Conservation (phyloP, 2,888 invertebrate species). For the Odontocerum albicorne region DNA sequence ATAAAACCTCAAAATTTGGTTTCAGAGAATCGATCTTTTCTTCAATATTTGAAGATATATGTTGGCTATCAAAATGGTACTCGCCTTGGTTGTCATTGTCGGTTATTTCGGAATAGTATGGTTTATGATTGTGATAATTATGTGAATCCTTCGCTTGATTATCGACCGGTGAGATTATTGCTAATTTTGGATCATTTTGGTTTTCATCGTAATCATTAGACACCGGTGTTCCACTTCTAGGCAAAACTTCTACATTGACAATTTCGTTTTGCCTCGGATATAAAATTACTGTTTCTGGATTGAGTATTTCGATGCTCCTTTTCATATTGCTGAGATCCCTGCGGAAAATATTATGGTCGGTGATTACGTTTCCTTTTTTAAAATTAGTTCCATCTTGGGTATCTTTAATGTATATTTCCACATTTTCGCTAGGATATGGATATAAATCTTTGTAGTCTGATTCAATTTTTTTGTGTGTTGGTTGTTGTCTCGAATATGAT, state of each 20-base stretch:
- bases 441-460: conserved; percentile 9
- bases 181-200: no score
- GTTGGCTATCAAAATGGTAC: neutral
- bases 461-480: conserved; percentile 5
- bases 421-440: conserved; percentile 28
- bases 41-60: neutral
- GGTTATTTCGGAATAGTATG: neutral
- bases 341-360: conserved; percentile 19
- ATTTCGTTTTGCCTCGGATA: conserved; percentile 36
- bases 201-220: conserved; percentile 6
- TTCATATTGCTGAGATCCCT: conserved; percentile 40
- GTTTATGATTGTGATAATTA: no score
- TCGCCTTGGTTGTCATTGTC: neutral
- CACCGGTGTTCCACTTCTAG: conserved; percentile 40
- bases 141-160: no score
- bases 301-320: conserved; percentile 47
- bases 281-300: conserved; percentile 31
- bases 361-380: neutral
- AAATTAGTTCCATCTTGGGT: neutral
- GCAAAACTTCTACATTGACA: conserved; percentile 45
- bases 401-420: conserved; percentile 8
- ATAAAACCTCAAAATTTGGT: conserved; percentile 27
- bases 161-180: no score
- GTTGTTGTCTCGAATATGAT: neutral
- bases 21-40: neutral